A percentile compares a stretch with the other conserved stretches of the same genome.
phyloP scores from a whole-genome alignment of 2,888 invertebrate genomes.

The Microctonus hyperodae region DNA sequence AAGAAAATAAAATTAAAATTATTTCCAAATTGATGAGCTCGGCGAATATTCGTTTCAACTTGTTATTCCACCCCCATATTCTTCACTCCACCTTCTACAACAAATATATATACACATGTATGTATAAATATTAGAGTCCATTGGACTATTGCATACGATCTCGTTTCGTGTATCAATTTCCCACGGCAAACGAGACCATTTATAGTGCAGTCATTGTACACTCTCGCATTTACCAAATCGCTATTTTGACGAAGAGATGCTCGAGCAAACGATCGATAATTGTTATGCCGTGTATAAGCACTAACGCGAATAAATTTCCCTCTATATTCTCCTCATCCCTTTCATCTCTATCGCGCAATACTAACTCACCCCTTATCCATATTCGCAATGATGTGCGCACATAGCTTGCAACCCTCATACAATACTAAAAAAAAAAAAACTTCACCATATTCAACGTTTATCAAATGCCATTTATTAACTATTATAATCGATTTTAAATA shows the following conservation, averaged over 20 bases:
- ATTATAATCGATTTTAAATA: not conserved
- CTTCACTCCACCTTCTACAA: not conserved
- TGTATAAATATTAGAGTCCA: not conserved
- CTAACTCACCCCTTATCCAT: too few species aligned
- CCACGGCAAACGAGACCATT: slow-evolving; percentile 21
- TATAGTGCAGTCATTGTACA: slow-evolving; percentile 17
- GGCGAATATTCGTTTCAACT: not conserved
- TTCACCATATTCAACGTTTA: not conserved
- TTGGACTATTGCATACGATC: not conserved
- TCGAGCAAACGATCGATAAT: slow-evolving; percentile 27
- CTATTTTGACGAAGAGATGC: slow-evolving; percentile 4
- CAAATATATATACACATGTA: not conserved
- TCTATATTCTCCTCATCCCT: too few species aligned
- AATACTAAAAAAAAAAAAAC: too few species aligned
- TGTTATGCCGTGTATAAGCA: slow-evolving; percentile 29
- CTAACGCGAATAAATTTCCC: slow-evolving; percentile 24
- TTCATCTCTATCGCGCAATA: too few species aligned
- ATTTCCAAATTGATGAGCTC: not conserved
- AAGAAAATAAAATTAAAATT: not conserved
- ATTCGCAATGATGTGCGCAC: too few species aligned
- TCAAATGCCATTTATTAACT: not conserved
- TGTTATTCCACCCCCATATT: not conserved
- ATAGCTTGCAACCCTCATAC: too few species aligned
- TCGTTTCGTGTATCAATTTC: slow-evolving; percentile 29
- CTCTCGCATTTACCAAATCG: slow-evolving; percentile 12